Evolutionary conservation across 2,113 vertebrate genomes (phyloP).

Genomic region (Gavialis gangeticus): DNA sequence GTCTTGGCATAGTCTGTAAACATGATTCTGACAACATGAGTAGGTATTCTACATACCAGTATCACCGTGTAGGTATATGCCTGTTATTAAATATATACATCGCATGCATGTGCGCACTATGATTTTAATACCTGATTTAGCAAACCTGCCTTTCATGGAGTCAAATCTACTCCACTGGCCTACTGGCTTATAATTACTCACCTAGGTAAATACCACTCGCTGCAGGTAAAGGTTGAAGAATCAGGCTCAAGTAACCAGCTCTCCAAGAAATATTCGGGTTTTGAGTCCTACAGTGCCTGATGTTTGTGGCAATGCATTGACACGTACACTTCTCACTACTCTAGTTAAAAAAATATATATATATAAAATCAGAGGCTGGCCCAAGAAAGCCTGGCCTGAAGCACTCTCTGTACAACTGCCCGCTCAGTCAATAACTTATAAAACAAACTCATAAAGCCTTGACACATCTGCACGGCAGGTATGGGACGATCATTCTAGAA

Average conservation of each 20-base stretch:
- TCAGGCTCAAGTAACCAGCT: slow-evolving; percentile 40
- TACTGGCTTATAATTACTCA: neutral
- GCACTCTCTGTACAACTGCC: slow-evolving; percentile 50
- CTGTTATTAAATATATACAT: neutral
- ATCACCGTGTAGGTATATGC: slow-evolving; percentile 26
- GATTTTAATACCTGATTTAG: slow-evolving; percentile 7
- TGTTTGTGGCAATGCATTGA: slow-evolving; percentile 20
- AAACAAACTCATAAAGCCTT: slow-evolving; percentile 56
- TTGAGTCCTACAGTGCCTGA: slow-evolving; percentile 52
- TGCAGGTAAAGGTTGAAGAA: slow-evolving; percentile 32
- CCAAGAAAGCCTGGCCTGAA: slow-evolving; percentile 52
- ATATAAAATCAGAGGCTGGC: slow-evolving; percentile 66
- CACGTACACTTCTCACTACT: slow-evolving; percentile 33
- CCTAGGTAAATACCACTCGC: neutral
- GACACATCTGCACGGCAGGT: slow-evolving; percentile 45
- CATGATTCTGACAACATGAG: neutral
- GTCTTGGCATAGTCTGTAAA: slow-evolving; percentile 59
- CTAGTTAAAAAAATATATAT: slow-evolving; percentile 60
- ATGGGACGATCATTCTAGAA: slow-evolving; percentile 60
- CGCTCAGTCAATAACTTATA: slow-evolving; percentile 51
- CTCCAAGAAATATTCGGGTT: slow-evolving; percentile 65
- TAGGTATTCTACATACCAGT: slow-evolving; percentile 18
- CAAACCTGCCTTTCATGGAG: neutral
- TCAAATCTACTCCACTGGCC: neutral
- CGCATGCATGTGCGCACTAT: neutral